phyloP scores from a whole-genome alignment of 2,797 vertebrate genomes.

The Carduelis carduelis region DNA sequence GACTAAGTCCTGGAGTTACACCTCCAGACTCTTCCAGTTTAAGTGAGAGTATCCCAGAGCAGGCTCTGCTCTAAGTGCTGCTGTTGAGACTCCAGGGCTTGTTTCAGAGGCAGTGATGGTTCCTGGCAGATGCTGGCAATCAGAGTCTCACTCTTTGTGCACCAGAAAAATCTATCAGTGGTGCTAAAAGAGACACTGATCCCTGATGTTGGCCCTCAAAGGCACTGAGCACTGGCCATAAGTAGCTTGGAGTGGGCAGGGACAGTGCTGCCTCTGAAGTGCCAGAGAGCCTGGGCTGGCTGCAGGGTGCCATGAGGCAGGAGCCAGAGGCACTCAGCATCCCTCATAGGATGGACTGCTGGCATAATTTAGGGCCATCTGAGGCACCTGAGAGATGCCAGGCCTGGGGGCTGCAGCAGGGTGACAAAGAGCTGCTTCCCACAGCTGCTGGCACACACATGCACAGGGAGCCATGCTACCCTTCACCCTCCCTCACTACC shows the following conservation, averaged over 20 bases:
- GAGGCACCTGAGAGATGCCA: neutral
- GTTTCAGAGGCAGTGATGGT: rapidly evolving
- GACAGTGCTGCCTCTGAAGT: neutral
- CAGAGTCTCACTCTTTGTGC: neutral
- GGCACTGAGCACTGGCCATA: neutral
- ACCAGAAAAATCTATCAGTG: neutral
- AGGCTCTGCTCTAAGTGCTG: neutral
- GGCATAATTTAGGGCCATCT: neutral
- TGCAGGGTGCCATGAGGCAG: neutral
- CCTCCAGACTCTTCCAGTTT: neutral
- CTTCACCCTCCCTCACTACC: neutral
- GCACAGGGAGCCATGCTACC: neutral
- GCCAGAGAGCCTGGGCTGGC: rapidly evolving
- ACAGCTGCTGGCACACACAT: rapidly evolving
- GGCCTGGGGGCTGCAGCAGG: neutral
- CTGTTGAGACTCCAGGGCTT: neutral
- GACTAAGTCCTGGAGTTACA: neutral
- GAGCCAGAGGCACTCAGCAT: neutral
- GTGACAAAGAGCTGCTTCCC: neutral
- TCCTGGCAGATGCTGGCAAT: neutral
- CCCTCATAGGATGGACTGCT: neutral
- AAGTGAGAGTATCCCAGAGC: neutral
- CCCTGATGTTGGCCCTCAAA: neutral
- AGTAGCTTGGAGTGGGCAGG: neutral
- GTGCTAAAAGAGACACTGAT: neutral